Evolutionary conservation across 2,888 invertebrate genomes (phyloP).

Genomic region (Campoletis raptor): DNA sequence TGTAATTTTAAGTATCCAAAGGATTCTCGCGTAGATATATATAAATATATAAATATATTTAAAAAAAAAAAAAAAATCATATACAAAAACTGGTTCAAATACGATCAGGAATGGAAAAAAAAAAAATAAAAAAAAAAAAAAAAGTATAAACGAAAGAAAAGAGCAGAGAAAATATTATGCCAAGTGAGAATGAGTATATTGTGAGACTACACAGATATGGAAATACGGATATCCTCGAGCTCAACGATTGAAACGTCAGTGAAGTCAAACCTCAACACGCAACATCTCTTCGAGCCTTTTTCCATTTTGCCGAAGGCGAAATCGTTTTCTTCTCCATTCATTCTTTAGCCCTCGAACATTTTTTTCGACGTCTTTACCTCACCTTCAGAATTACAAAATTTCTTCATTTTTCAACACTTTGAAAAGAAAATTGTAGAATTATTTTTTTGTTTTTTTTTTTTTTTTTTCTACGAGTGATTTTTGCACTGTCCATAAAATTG

Average conservation of each 20-base stretch:
- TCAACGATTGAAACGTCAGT: slow-evolving; percentile 78
- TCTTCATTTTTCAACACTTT: neutral
- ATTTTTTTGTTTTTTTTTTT: no score
- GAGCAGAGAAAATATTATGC: no score
- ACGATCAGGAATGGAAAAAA: no score
- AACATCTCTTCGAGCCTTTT: slow-evolving; percentile 34
- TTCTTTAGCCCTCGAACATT: neutral
- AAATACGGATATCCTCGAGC: slow-evolving; percentile 70
- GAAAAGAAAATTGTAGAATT: neutral
- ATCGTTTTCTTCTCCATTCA: slow-evolving; percentile 11
- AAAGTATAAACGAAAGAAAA: no score
- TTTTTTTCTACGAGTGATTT: neutral
- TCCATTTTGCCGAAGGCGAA: neutral
- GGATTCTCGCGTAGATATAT: neutral
- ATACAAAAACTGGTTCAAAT: no score
- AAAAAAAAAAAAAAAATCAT: no score
- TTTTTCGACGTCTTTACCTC: neutral
- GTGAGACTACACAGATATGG: slow-evolving; percentile 48
- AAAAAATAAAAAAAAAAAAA: no score
- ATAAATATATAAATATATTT: slow-evolving; percentile 8
- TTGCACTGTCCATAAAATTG: no score
- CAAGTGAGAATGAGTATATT: neutral
- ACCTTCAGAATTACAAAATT: neutral
- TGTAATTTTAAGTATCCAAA: neutral
- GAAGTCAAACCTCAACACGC: slow-evolving; percentile 50